Base-by-base conservation (phyloP, 2,797 vertebrate genomes). In the Squalus acanthias region DNA sequence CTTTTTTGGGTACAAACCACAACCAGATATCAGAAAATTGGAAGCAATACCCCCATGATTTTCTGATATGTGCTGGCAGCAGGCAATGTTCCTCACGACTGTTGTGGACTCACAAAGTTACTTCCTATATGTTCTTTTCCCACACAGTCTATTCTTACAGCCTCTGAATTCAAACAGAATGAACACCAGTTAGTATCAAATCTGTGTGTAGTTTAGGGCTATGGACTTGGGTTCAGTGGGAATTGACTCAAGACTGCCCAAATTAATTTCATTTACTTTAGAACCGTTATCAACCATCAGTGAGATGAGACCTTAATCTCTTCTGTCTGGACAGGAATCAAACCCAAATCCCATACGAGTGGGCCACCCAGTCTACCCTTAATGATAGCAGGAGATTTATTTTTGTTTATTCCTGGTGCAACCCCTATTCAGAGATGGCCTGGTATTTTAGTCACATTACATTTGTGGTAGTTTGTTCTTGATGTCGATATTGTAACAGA, bases 301-400 rank as follows among this genome's bases (percentile, higher is more conserved):
- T 29, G 87, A 60, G 87, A 89, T 89, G 50, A 89, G 24, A 89
- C 87, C 87, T 57, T 89, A 89, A 89, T 89, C 87, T 89, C 9
- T 33, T 57, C 26, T 60, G 87, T 89, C 87, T 57, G 87, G 87
- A 33, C 24, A 15, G 29, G 87, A 89, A 60, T 89, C 87, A 89
- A 53, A 67, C 63, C n/a, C 91, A 93, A 63, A 67, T 93, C 63
- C 63, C 60, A 93, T 24, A n/a, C 20, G 26, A 93, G n/a, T 65
- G 63, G 63, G 91, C 63, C 63, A 93, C 91, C 91, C 91, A 93
- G 63, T 93, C 60, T 67, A 69, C 91, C 91, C 91, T 93, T 67
- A 67, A 93, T 39, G 17, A 93, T 65, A 22, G 17, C 53, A 33
- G 26, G 24, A 57, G 87, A 33, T 60, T 88, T 57, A 3, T 60